Conservation (phyloP, 2,113 vertebrate species). For the Cnemophilus loriae region DNA sequence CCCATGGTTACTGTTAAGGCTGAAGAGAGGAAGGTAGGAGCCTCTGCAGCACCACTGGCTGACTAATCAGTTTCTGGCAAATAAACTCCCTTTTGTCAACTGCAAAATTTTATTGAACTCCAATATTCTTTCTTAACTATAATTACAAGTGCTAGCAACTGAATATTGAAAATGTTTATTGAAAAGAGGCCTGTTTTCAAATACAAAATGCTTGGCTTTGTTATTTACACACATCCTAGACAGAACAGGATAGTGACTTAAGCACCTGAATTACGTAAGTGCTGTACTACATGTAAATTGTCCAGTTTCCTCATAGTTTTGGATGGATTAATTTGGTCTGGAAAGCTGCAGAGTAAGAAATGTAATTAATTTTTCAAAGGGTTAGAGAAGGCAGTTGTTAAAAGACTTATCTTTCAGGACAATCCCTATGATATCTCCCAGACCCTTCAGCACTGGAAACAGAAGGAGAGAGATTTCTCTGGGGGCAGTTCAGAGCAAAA, state of each 20-base stretch:
- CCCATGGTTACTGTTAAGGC: neutral
- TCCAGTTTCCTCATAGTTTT: neutral
- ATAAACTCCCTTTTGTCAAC: neutral
- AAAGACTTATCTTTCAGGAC: neutral
- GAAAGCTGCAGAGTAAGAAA: neutral
- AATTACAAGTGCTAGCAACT: neutral
- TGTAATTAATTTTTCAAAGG: neutral
- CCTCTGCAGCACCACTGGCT: neutral
- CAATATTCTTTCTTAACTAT: neutral
- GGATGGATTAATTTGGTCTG: neutral
- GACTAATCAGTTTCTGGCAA: neutral
- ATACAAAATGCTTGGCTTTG: neutral
- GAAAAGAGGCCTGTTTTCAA: neutral
- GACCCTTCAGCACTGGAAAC: neutral
- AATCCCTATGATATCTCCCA: neutral
- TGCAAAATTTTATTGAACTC: neutral
- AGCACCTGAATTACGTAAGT: neutral
- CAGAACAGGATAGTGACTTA: neutral
- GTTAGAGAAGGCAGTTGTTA: neutral
- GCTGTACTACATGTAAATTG: neutral
- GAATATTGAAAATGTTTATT: neutral
- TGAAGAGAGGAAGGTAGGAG: neutral
- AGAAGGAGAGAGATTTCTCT: neutral
- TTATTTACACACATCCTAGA: neutral
- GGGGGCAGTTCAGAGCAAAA: neutral